A percentile compares a stretch with the other conserved stretches of the same genome.
Evolutionary conservation across 1,140 invertebrate species (phyloP).

Genomic region (Bombus polaris): DNA sequence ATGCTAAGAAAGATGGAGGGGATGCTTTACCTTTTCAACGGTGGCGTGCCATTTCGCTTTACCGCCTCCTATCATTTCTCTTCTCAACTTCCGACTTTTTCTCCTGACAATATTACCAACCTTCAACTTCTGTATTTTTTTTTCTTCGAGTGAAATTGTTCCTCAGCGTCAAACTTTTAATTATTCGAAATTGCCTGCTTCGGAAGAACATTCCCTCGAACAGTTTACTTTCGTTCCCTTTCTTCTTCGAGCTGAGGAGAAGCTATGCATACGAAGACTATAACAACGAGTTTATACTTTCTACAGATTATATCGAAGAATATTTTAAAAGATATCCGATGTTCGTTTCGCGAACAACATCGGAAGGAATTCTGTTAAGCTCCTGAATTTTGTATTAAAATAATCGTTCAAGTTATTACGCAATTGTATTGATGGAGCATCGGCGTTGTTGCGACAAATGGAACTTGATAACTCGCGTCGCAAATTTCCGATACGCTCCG

Average conservation of each 20-base stretch:
- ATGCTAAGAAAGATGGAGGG: background rate
- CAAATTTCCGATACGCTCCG: background rate
- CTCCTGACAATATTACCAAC: background rate
- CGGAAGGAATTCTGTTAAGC: too few species aligned
- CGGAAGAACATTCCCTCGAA: background rate
- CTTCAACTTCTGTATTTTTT: background rate
- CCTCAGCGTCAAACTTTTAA: too few species aligned
- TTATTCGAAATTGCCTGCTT: background rate
- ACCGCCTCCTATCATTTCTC: background rate
- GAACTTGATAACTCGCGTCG: background rate
- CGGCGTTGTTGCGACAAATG: background rate
- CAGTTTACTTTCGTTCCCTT: background rate
- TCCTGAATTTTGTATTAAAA: background rate
- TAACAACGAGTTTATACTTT: too few species aligned
- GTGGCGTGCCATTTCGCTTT: background rate
- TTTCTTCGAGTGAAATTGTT: background rate
- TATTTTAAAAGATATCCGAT: too few species aligned
- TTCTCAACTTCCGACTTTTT: background rate
- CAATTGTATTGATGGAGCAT: background rate
- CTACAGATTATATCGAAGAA: too few species aligned
- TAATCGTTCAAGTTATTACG: background rate
- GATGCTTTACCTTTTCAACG: constrained; percentile 21
- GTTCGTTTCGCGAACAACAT: too few species aligned
- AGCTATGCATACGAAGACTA: too few species aligned
- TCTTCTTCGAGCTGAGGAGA: too few species aligned